Base-by-base conservation (phyloP, 2,113 vertebrate species). In the Dryoscopus gambensis region DNA sequence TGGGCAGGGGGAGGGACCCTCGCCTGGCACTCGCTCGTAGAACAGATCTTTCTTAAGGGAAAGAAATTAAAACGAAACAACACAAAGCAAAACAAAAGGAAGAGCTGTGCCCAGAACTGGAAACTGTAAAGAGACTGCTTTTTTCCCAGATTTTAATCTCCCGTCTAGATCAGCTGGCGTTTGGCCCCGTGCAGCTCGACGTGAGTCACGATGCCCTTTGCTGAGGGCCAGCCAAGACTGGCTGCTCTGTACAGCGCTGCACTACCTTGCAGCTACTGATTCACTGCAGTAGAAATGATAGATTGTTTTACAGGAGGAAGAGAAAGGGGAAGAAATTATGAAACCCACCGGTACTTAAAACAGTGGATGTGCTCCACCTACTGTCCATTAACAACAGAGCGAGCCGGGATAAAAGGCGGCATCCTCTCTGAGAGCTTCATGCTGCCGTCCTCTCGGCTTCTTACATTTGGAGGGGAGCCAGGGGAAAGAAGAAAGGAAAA, bases 351-450 rank as follows among this genome's bases (percentile, higher is more conserved):
- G 44, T 44, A 62, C 81, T 94, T 94, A 83, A 67, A 77, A 11
- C 53, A 94, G 97, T 87, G 92, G 95, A 42, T 95, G 97, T 93
- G 93, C 96, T 91, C 98, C 98, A 97, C 87, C 98, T 98, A 55
- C 96, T 91, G 98, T 96, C 80, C 89, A 37, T 10, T 44, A 60
- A 12, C 25, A 9, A 2, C 28, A 10, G 49, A 60, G n/a, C 4
- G 70, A 73, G 37, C 56, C 2, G 6, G 3, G 53, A 44, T 24
- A 10, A 44, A 24, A 52, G 46, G 28, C 22, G 10, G 39, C 9
- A 4, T 20, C 47, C 42, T 67, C 12, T 4, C 42, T 1, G 19
- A 40, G 44, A 60, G 31, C 87, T 87, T 73, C 70, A 18, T 70
- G 82, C 27, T 60, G 50, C 53, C 9, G 5, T 71, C 50, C 62